Evolutionary conservation across 2,888 invertebrate species (phyloP).

Genomic region (Idaea straminata): DNA sequence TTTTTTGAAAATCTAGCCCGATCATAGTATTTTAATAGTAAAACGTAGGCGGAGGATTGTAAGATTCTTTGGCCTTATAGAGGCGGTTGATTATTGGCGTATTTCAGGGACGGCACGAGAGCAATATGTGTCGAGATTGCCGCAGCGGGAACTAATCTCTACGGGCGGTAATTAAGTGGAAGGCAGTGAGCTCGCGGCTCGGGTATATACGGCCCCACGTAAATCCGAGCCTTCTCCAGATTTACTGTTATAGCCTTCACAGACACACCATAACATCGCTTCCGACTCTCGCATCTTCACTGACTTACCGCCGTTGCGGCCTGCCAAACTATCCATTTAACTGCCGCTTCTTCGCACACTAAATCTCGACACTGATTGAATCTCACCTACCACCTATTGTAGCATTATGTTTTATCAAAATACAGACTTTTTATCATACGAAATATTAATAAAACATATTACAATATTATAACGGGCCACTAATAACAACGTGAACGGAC

Average conservation of each 20-base stretch:
- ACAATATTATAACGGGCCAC: conserved; percentile 15
- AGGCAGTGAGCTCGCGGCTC: conserved; percentile 39
- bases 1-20: neutral
- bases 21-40: conserved; percentile 8
- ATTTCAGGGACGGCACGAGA: conserved; percentile 25
- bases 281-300: conserved; percentile 46
- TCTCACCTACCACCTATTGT: conserved; percentile 13
- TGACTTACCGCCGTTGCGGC: conserved; percentile 54
- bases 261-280: conserved; percentile 51
- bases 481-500: conserved; percentile 27
- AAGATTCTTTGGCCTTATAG: conserved; percentile 23
- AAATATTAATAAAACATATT: too few species aligned
- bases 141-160: conserved; percentile 60
- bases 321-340: conserved; percentile 49
- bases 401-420: neutral
- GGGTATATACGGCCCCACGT: conserved; percentile 38
- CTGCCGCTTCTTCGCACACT: conserved; percentile 42
- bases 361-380: conserved; percentile 37
- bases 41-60: conserved; percentile 9
- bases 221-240: conserved; percentile 70
- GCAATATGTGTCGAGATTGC: conserved; percentile 47
- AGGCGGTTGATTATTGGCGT: conserved; percentile 30
- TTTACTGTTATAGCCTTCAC: conserved; percentile 70
- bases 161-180: conserved; percentile 68
- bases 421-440: neutral